phyloP scores from a whole-genome alignment of 2,888 invertebrate genomes.

The Biston betularia region DNA sequence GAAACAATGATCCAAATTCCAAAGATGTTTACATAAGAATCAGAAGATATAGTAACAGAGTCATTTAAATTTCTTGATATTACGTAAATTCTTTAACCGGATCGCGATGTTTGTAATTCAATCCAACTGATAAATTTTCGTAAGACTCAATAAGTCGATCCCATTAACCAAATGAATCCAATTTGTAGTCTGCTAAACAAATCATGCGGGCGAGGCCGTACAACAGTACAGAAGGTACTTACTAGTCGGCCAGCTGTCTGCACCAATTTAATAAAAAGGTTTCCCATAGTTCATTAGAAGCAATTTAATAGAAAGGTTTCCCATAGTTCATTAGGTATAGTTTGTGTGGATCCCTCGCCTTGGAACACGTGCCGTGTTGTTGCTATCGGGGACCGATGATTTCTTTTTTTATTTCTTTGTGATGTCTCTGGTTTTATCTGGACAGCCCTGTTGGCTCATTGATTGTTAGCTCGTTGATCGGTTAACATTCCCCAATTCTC shows the following conservation, averaged over 20 bases:
- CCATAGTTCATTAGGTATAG: slow-evolving; percentile 54
- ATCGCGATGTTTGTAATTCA: slow-evolving; percentile 3
- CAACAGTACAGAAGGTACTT: slow-evolving; percentile 34
- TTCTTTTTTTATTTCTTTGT: slow-evolving; percentile 65
- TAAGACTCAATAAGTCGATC: slow-evolving; percentile 49
- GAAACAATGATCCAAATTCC: too few species aligned
- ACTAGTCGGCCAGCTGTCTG: slow-evolving; percentile 73
- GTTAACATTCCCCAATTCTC: too few species aligned
- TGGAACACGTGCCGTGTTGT: slow-evolving; percentile 54
- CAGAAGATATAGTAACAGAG: too few species aligned
- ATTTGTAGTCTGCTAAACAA: slow-evolving; percentile 66
- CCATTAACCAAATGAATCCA: slow-evolving; percentile 72
- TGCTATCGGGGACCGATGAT: slow-evolving; percentile 61
- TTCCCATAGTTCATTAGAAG: slow-evolving; percentile 61
- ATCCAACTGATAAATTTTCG: slow-evolving; percentile 19
- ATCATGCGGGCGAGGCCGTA: slow-evolving; percentile 80
- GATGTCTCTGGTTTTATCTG: slow-evolving; percentile 41
- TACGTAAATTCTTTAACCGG: not conserved
- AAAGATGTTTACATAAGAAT: too few species aligned
- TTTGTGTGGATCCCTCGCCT: slow-evolving; percentile 35
- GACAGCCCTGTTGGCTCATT: not conserved
- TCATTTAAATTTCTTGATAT: too few species aligned
- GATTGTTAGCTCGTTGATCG: too few species aligned
- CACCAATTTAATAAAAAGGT: slow-evolving; percentile 84
- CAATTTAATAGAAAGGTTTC: slow-evolving; percentile 86